phyloP scores from a whole-genome alignment of 2,888 invertebrate species.

The Crocallis elinguaria region DNA sequence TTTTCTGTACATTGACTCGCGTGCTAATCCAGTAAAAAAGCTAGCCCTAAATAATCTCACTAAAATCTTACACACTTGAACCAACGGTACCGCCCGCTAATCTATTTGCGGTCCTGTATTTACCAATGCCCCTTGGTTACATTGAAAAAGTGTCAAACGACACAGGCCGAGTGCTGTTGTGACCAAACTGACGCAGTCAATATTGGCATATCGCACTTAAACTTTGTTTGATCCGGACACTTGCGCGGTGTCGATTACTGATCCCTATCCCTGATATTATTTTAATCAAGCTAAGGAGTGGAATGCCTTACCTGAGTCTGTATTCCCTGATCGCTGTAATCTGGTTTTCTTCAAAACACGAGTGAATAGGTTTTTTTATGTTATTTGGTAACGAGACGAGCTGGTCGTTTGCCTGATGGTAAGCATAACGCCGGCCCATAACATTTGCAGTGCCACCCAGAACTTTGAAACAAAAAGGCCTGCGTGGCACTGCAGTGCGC shows the following conservation, averaged over 20 bases:
- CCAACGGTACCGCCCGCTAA: constrained; percentile 36
- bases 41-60: background rate
- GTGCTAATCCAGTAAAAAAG: background rate
- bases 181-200: constrained; percentile 56
- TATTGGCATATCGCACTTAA: constrained; percentile 63
- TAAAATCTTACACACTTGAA: background rate
- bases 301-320: no score
- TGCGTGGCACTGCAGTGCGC: no score
- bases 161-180: constrained; percentile 54
- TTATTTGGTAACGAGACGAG: no score
- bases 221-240: constrained; percentile 41
- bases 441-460: no score
- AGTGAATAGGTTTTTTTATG: no score
- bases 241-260: constrained; percentile 2
- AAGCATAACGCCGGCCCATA: no score
- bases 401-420: no score
- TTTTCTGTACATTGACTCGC: no score
- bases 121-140: constrained; percentile 55
- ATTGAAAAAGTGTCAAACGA: constrained; percentile 60
- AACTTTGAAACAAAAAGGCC: no score
- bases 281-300: no score
- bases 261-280: background rate
- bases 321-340: no score
- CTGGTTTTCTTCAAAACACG: no score
- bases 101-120: constrained; percentile 63